These are phyloP conservation scores for Lasioglossum oenotherae DNA, from an alignment of 2,888 invertebrate genomes.

Conservation along the genomic window DNA sequence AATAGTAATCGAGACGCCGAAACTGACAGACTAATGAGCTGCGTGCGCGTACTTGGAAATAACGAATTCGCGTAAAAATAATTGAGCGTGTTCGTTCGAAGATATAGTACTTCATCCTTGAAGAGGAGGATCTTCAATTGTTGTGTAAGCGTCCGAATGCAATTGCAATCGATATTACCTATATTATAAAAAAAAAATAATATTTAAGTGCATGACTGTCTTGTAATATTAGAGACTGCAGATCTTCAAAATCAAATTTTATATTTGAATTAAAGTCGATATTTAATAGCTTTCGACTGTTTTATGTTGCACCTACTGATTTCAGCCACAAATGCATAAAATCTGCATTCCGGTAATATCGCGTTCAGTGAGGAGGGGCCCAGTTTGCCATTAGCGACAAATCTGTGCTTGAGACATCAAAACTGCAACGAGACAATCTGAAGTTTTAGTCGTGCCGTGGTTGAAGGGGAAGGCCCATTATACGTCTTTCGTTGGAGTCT, in stretches of 20 bases:
- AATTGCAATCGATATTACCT: neutral
- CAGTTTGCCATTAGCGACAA: constrained; percentile 58
- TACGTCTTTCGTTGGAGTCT: constrained; percentile 65
- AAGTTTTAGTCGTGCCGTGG: constrained; percentile 54
- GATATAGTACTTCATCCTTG: neutral
- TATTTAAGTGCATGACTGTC: too few relatives aligned
- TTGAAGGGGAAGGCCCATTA: constrained; percentile 58
- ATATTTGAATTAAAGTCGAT: too few relatives aligned
- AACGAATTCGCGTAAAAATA: constrained; percentile 6
- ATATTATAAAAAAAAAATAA: neutral
- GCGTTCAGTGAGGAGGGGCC: neutral
- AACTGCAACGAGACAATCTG: constrained; percentile 68
- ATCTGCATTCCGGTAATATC: neutral
- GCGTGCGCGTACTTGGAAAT: neutral
- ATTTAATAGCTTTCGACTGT: too few relatives aligned
- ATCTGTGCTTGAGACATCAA: constrained; percentile 78
- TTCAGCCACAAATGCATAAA: neutral
- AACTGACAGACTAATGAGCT: constrained; percentile 30
- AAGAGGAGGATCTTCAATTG: neutral
- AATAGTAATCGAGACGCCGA: constrained; percentile 30
- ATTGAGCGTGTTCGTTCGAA: neutral
- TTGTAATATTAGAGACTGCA: too few relatives aligned
- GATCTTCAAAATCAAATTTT: too few relatives aligned
- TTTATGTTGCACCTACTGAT: neutral
- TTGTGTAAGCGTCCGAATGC: neutral